Evolutionary conservation across 2,888 invertebrate genomes (phyloP).

Genomic region (Agonopterix subpropinquella): DNA sequence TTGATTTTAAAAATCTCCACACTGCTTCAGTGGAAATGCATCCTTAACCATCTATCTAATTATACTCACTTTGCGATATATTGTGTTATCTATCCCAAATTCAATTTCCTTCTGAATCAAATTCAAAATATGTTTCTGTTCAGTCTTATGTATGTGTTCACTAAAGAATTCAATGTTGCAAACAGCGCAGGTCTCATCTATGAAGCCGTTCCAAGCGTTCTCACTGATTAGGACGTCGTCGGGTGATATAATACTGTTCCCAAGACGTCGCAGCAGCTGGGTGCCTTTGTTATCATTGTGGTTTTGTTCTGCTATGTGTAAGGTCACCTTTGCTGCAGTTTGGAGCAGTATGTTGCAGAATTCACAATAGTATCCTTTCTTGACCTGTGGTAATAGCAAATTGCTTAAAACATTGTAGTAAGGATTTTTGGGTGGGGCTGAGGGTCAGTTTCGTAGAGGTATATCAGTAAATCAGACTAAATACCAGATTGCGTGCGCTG

Average conservation of each 20-base stretch:
- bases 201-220: slow-evolving; percentile 43
- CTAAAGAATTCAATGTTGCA: slow-evolving; percentile 37
- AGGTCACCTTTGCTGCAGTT: slow-evolving; percentile 31
- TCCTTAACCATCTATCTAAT: background rate
- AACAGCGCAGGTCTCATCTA: slow-evolving; percentile 33
- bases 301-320: slow-evolving; percentile 32
- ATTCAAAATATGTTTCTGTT: slow-evolving; percentile 31
- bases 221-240: slow-evolving; percentile 31
- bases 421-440: background rate
- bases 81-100: slow-evolving; percentile 19
- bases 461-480: too few relatives aligned
- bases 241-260: slow-evolving; percentile 26
- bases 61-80: slow-evolving; percentile 38
- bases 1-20: too few relatives aligned
- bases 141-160: slow-evolving; percentile 24
- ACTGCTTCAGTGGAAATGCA: too few relatives aligned
- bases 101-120: slow-evolving; percentile 31
- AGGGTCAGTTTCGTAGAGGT: too few relatives aligned
- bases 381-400: slow-evolving; percentile 28
- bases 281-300: slow-evolving; percentile 30
- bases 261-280: slow-evolving; percentile 20
- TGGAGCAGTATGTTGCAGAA: slow-evolving; percentile 37
- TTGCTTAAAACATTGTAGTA: too few relatives aligned
- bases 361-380: slow-evolving; percentile 46
- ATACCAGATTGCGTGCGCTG: too few relatives aligned